phyloP scores from a whole-genome alignment of 2,888 invertebrate species.

The Chelonus formosanus region DNA sequence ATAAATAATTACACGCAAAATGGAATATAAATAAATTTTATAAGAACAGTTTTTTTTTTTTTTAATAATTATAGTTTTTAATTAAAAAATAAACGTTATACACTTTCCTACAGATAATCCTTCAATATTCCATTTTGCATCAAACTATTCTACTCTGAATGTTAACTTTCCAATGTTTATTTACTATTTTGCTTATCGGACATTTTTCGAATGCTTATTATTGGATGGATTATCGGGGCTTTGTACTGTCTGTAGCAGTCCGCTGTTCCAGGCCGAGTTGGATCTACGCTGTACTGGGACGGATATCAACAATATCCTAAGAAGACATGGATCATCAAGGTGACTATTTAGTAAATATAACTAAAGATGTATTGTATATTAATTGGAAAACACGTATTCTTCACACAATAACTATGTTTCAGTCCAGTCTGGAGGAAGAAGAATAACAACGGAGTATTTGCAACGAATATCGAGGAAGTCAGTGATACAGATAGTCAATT shows the following conservation, averaged over 20 bases:
- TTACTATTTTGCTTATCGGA: constrained; percentile 11
- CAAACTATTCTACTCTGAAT: not conserved
- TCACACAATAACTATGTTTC: constrained; percentile 45
- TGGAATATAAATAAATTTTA: too few relatives aligned
- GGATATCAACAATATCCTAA: constrained; percentile 53
- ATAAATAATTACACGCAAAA: too few relatives aligned
- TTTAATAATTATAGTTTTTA: too few relatives aligned
- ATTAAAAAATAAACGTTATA: too few relatives aligned
- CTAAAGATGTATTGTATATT: constrained; percentile 9
- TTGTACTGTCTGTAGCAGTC: constrained; percentile 46
- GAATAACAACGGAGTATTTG: constrained; percentile 60
- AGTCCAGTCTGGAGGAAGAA: constrained; percentile 64
- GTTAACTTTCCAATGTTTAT: constrained; percentile 9
- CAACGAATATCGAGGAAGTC: constrained; percentile 57
- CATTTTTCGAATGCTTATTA: constrained; percentile 23
- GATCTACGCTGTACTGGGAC: constrained; percentile 58
- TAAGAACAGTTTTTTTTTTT: too few relatives aligned
- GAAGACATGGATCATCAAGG: constrained; percentile 57
- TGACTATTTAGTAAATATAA: constrained; percentile 44
- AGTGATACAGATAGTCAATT: constrained; percentile 63
- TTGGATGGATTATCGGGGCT: constrained; percentile 28
- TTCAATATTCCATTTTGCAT: too few relatives aligned
- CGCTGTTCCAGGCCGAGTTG: constrained; percentile 59
- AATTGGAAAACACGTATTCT: not conserved
- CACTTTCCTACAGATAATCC: too few relatives aligned